Base-by-base conservation (phyloP, 1,140 invertebrate genomes). In the Rhopalosiphum padi region DNA sequence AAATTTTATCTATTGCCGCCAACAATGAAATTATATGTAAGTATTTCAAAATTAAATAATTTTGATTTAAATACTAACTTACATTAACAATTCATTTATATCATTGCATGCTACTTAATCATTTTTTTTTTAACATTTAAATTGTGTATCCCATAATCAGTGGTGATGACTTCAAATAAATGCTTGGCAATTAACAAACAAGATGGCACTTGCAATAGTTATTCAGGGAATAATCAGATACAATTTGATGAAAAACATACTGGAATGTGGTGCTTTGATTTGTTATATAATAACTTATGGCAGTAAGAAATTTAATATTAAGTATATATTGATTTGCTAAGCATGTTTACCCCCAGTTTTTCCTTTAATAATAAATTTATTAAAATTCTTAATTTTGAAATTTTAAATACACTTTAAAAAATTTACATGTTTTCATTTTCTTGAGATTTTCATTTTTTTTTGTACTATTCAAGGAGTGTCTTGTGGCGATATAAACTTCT, bases 261-360 rank as follows among this genome's bases (percentile, higher is more conserved):
- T 94, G 97, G 96, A 88, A 96, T 97, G 77, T 93, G 94, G 60
- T 98, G 97, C 94, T 96, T 99, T 94, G 98, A 99, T 96, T 98
- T 98, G n/a, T 95, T 97, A 30, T 98, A 98, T 94, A 97, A 98
- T 95, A 97, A 98, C 11, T 96, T 98, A 7, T 98, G 97, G 97
- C 97, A 98, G 91, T 98, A 94, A 94, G 83, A 89, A 2, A 53
- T 93, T 82, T 82, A 83, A 91, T 89, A 53, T 37, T 51, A 35
- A 89, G n/a, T 37, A 37, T 85, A 9, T 85, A 77, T 25, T 18
- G 30, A n/a, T 77, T 77, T 15, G n/a, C 30, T 5, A 77, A 77
- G 60, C 5, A 21, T 77, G 30, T n/a, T 77, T n/a, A 77, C 9
- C 1, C 1, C n/a, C 4, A 77, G n/a, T 77, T 77, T 77, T n/a